A percentile compares a stretch with the other conserved stretches of the same genome.
Conservation (phyloP, 1,140 invertebrate species). For the Pseudomyrmex sp. region DNA sequence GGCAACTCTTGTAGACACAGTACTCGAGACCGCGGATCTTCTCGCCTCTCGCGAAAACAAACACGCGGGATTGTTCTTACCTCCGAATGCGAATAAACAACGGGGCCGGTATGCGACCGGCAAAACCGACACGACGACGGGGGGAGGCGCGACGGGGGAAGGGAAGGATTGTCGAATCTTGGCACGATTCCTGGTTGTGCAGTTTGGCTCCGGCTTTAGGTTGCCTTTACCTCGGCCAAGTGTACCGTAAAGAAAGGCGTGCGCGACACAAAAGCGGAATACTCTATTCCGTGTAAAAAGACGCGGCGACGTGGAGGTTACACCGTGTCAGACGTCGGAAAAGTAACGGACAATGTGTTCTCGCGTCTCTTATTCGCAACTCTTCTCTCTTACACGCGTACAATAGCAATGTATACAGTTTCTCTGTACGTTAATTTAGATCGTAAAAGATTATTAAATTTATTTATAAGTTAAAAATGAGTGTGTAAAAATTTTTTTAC, state of each 20-base stretch:
- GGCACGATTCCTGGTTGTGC: slow-evolving; percentile 71
- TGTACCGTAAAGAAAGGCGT: slow-evolving; percentile 51
- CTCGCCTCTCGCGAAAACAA: slow-evolving; percentile 64
- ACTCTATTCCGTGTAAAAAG: slow-evolving; percentile 43
- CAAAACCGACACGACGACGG: slow-evolving; percentile 47
- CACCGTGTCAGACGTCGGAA: slow-evolving; percentile 21
- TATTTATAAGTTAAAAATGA: no score
- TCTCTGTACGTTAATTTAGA: no score
- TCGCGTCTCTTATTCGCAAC: not conserved
- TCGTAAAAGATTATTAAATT: no score
- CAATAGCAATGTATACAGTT: no score
- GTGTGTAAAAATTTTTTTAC: no score
- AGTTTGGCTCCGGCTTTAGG: slow-evolving; percentile 57
- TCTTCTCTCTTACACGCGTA: not conserved
- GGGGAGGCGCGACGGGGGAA: no score
- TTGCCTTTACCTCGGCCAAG: slow-evolving; percentile 55
- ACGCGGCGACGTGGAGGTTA: slow-evolving; percentile 12
- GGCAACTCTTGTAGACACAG: slow-evolving; percentile 45
- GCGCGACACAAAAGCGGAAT: slow-evolving; percentile 51
- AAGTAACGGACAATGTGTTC: not conserved
- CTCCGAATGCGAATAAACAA: slow-evolving; percentile 71
- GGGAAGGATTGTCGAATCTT: slow-evolving; percentile 70
- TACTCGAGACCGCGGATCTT: slow-evolving; percentile 37
- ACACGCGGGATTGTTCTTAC: slow-evolving; percentile 69
- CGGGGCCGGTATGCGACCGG: slow-evolving; percentile 46